Conservation (phyloP, 1,140 invertebrate genomes). For the Leucophenga varia region DNA sequence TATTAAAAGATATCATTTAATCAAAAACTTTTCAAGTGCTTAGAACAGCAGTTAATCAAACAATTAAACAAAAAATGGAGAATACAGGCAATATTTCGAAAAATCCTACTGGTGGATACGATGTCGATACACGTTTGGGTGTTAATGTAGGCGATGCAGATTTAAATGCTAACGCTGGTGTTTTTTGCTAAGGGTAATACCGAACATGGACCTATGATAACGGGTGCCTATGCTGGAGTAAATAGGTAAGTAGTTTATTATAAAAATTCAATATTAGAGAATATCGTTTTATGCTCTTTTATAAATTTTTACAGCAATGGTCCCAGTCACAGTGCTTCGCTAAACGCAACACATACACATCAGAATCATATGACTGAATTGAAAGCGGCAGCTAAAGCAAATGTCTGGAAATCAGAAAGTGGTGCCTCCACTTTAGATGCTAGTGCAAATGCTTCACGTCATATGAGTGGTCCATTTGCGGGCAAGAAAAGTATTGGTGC, state of each 20-base stretch:
- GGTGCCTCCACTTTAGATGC: slow-evolving; percentile 31
- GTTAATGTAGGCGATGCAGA: slow-evolving; percentile 20
- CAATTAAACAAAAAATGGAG: no score
- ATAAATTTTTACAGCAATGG: slow-evolving; percentile 38
- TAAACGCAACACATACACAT: slow-evolving; percentile 29
- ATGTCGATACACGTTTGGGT: slow-evolving; percentile 18
- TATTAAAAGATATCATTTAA: no score
- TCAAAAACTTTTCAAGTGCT: no score
- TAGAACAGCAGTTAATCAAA: no score
- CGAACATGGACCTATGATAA: no score
- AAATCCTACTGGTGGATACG: slow-evolving; percentile 30
- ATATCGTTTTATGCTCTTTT: no score
- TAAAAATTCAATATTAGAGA: no score
- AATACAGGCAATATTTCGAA: slow-evolving; percentile 5
- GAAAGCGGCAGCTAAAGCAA: slow-evolving; percentile 25
- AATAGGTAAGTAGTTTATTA: no score
- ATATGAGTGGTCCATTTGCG: slow-evolving; percentile 29
- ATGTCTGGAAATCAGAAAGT: slow-evolving; percentile 32
- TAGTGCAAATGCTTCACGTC: slow-evolving; percentile 26
- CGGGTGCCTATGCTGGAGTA: no score
- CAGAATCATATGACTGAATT: slow-evolving; percentile 30
- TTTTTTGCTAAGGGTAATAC: no score
- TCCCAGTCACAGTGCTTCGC: slow-evolving; percentile 22
- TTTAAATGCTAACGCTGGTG: slow-evolving; percentile 25
- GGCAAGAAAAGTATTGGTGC: slow-evolving; percentile 31